Evolutionary conservation across 2,888 invertebrate species (phyloP).

Genomic region (Periphyllus acericola): DNA sequence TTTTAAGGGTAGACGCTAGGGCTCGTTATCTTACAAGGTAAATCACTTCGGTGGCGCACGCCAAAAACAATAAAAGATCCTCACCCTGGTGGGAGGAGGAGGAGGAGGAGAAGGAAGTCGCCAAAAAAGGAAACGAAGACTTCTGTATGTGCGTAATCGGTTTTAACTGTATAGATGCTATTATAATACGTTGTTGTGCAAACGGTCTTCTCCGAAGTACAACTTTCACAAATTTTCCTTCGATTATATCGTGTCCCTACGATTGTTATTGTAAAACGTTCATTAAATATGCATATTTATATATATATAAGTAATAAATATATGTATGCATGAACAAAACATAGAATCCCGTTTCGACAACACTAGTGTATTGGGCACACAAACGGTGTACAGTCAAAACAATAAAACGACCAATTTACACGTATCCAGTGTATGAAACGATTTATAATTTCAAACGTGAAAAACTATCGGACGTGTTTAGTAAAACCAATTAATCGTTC

Average conservation of each 20-base stretch:
- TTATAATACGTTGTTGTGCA: not conserved
- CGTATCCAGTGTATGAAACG: too few species aligned
- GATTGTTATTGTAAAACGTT: too few species aligned
- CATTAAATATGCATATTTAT: too few species aligned
- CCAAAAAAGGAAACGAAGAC: conserved; percentile 39
- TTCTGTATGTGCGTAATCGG: conserved; percentile 36
- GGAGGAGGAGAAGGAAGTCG: not conserved
- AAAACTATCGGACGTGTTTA: not conserved
- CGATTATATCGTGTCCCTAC: not conserved
- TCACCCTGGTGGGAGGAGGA: too few species aligned
- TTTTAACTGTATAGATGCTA: conserved; percentile 22
- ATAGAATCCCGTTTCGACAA: too few species aligned
- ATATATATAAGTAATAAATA: too few species aligned
- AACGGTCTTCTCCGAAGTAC: not conserved
- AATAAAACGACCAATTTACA: too few species aligned
- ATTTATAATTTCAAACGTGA: too few species aligned
- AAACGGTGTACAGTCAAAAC: too few species aligned
- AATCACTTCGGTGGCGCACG: conserved; percentile 57
- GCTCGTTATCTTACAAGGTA: conserved; percentile 61
- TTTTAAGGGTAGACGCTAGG: conserved; percentile 45
- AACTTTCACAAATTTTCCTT: not conserved
- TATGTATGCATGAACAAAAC: too few species aligned
- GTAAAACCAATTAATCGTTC: not conserved
- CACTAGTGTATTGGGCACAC: too few species aligned
- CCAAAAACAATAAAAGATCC: conserved; percentile 55